Evolutionary conservation across 2,113 vertebrate species (phyloP), one percentile per base, ranked within the genome.

Genomic region (Semnopithecus entellus): DNA sequence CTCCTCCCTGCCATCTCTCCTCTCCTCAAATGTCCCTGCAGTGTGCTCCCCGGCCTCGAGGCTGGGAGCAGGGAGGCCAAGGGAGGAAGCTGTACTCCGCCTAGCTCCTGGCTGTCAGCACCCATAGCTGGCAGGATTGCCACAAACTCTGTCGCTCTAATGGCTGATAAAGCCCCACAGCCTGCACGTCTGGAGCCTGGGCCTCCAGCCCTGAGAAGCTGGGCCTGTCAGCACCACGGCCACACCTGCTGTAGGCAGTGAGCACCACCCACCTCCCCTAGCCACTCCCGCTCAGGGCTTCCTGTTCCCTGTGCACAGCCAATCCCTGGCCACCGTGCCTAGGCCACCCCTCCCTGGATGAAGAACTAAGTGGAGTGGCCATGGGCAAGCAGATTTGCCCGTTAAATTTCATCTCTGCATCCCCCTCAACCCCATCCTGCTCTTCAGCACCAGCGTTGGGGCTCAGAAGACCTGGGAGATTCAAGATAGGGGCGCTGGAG

Each of bases 161-260:
- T 40, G 35, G 94, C 82, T 3, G 98, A 99, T 99, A 99, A 98
- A 93, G 96, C 79, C 79, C 88, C 97, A 83, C 73, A 45, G 81
- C 88, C 96, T 93, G 30, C 84, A 75, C 59, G 57, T 52, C 96
- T 95, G 97, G 97, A 98, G 98, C 97, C 98, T 82, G 96, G 96
- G 98, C 94, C 98, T 96, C 35, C 95, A 93, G 94, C 96, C 97
- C 97, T 98, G 98, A 98, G 98, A 98, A 98, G 98, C 95, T 92
- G 3, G 43, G 89, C 0, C 95, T 98, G 98, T 98, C 98, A 98
- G 92, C 94, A 0, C 86, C n/a, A 9, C 20, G 3, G 96, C 98
- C 93, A 90, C 97, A 97, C 98, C 96, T 96, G 72, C 89, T 75
- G 81, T 95, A 91, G 89, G 88, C 97, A 64, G 72, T 75, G 94